These are phyloP conservation scores for Carcharodon carcharias DNA, from an alignment of 2,797 vertebrate genomes.

Conservation along the genomic window DNA sequence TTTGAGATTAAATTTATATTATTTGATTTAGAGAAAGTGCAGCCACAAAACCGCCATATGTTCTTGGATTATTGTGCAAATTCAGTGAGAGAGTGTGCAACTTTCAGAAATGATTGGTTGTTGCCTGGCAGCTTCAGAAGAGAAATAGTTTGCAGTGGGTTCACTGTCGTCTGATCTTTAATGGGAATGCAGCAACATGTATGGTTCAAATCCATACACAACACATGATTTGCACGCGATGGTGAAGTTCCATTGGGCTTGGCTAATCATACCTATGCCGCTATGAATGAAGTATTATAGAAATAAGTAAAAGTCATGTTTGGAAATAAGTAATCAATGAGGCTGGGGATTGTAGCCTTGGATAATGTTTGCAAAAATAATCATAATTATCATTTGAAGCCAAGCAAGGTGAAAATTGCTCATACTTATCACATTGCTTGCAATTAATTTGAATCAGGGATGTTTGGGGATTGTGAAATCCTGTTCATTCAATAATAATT, in stretches of 20 bases:
- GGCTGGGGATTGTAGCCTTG: not conserved
- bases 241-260: not conserved
- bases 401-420: constrained; percentile 36
- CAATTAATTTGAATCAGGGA: constrained; percentile 32
- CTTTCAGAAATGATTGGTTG: not conserved
- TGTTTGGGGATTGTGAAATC: constrained; percentile 35
- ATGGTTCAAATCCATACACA: not conserved
- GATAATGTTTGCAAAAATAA: constrained; percentile 6
- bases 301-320: constrained; percentile 15
- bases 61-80: not conserved
- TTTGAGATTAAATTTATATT: constrained; percentile 51
- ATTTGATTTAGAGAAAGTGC: not conserved
- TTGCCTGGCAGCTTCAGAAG: not conserved
- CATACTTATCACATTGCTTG: constrained; percentile 30
- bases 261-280: not conserved
- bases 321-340: constrained; percentile 16
- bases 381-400: constrained; percentile 28
- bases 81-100: not conserved
- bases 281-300: not conserved
- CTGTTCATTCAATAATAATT: constrained; percentile 35
- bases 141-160: not conserved
- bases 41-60: not conserved
- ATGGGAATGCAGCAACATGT: not conserved
- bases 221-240: not conserved
- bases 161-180: not conserved